Base-by-base conservation (phyloP, 2,888 invertebrate species). In the Ennomos erosarius region DNA sequence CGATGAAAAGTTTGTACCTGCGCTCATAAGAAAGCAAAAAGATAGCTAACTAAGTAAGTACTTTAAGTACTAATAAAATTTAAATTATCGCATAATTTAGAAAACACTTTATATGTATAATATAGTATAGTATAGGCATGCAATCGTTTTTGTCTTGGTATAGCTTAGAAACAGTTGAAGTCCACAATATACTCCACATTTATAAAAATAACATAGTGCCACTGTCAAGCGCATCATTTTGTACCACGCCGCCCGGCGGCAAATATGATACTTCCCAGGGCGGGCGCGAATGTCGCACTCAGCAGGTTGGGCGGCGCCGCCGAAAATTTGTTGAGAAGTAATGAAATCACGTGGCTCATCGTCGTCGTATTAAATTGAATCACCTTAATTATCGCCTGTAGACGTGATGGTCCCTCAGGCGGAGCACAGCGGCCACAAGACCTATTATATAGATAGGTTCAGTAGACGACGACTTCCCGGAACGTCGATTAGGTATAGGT, bases 261-360 rank as follows among this genome's bases (percentile, higher is more conserved):
- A 49, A 62, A 55, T 51, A 56, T 49, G 9, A 38, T 43, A 62
- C 51, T 50, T 40, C 45, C 36, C 11, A 39, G 11, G 37, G 45
- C 46, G 42, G 47, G 47, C 38, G 43, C 43, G 36, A 53, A 59
- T 45, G 53, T 49, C 53, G 13, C 49, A 64, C 59, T 44, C 10
- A 10, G 54, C 53, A 13, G 13, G 16, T 12, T 44, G 56, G 42
- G 10, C n/a, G 16, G 12, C 47, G 56, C 39, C 58, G 55, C 71
- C 75, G 73, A 74, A 85, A 84, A 82, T 80, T 82, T 83, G 84
- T 80, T 84, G 76, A 75, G 75, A 75, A 74, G 75, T 86, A 89
- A 89, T 86, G 80, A 71, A 87, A 88, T 90, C 86, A 85, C 78
- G 82, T 78, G 85, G 86, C 82, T 81, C 84, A 73, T 78, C 75